phyloP scores from a whole-genome alignment of 2,113 vertebrate species.

The Channa argus region DNA sequence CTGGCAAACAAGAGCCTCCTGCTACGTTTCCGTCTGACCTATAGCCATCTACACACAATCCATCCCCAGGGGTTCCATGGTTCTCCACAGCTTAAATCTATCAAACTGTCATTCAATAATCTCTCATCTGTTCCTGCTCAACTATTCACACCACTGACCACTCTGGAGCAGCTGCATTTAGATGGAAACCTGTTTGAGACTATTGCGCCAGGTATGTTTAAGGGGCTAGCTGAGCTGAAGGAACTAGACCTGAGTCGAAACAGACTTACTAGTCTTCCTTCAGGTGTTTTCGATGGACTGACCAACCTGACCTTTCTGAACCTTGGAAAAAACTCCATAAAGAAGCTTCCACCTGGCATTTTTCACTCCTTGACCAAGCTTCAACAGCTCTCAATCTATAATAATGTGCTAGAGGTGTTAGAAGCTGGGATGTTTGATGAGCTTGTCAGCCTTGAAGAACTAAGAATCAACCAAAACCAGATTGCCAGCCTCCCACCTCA shows the following conservation, averaged over 20 bases:
- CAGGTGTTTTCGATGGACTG: constrained; percentile 78
- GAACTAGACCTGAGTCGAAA: constrained; percentile 86
- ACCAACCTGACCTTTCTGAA: constrained; percentile 82
- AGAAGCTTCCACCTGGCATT: constrained; percentile 78
- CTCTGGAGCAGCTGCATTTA: constrained; percentile 84
- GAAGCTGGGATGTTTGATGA: constrained; percentile 79
- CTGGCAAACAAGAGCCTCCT: constrained; percentile 80
- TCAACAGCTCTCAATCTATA: constrained; percentile 78
- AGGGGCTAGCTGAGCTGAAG: constrained; percentile 74
- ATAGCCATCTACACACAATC: constrained; percentile 81
- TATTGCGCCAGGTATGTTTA: constrained; percentile 77
- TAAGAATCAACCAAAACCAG: constrained; percentile 84
- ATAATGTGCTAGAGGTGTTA: constrained; percentile 83
- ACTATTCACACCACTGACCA: constrained; percentile 79
- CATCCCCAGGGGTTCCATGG: constrained; percentile 84
- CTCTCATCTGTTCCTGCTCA: constrained; percentile 79
- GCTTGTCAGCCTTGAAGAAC: constrained; percentile 81
- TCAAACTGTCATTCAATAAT: constrained; percentile 83
- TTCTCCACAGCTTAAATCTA: constrained; percentile 80
- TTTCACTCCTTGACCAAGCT: constrained; percentile 84
- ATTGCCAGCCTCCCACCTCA: constrained; percentile 79
- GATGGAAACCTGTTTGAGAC: constrained; percentile 80
- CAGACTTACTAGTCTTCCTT: constrained; percentile 67
- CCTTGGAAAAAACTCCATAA: constrained; percentile 85
- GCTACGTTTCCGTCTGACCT: constrained; percentile 80